phyloP scores from a whole-genome alignment of 2,113 vertebrate species.

The Brienomyrus longianalis region DNA sequence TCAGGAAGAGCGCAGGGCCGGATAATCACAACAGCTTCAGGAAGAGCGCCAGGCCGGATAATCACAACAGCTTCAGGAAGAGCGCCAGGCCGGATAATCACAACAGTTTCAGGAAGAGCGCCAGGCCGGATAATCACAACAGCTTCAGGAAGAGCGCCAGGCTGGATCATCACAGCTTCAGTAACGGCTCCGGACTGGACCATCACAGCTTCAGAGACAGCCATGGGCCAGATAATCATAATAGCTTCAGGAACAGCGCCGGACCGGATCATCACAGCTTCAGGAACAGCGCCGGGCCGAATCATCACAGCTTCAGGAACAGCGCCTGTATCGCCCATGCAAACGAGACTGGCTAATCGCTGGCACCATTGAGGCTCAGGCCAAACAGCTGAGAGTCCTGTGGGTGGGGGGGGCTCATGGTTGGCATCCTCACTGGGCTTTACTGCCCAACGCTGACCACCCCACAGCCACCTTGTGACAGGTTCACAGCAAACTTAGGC shows the following conservation, averaged over 20 bases:
- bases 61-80: too few relatives aligned
- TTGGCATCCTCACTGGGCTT: neutral
- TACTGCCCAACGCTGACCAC: neutral
- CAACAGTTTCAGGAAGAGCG: neutral
- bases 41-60: too few relatives aligned
- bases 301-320: neutral
- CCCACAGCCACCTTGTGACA: neutral
- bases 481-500: neutral
- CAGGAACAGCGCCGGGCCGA: neutral
- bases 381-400: neutral
- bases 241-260: neutral
- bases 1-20: neutral
- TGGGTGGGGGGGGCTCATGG: neutral
- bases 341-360: neutral
- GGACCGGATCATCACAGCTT: neutral
- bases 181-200: accelerated
- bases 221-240: neutral
- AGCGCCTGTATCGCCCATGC: neutral
- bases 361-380: neutral
- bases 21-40: neutral
- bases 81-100: too few relatives aligned
- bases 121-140: accelerated
- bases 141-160: neutral
- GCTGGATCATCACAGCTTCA: neutral
- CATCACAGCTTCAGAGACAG: neutral